A percentile compares a stretch with the other conserved stretches of the same genome.
Evolutionary conservation across 2,797 vertebrate species (phyloP).

Genomic region (Eospalax fontanierii): DNA sequence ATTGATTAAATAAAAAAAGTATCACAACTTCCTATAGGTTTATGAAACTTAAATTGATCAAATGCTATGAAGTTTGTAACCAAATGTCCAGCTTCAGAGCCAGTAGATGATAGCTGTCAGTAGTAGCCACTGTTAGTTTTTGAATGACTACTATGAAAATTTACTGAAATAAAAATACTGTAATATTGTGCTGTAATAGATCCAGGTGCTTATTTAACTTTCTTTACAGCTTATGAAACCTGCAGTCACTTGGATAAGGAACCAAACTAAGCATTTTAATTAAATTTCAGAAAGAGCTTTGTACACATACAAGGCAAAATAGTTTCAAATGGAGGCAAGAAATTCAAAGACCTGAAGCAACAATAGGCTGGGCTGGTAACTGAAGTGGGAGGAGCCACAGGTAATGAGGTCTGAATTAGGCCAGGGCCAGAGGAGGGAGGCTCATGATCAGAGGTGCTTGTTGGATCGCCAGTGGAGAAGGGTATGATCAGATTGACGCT

Average conservation of each 20-base stretch:
- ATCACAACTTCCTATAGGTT: not conserved
- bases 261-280: not conserved
- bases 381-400: not conserved
- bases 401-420: not conserved
- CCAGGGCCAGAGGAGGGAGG: not conserved
- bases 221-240: not conserved
- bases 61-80: not conserved
- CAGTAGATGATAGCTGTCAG: not conserved
- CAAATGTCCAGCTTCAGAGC: not conserved
- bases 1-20: not conserved
- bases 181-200: not conserved
- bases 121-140: not conserved
- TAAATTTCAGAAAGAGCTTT: not conserved
- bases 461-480: not conserved
- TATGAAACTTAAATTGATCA: slow-evolving; percentile 27
- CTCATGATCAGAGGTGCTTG: not conserved
- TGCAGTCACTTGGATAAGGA: not conserved
- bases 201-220: not conserved
- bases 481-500: not conserved
- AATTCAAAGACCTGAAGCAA: not conserved
- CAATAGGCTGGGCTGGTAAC: not conserved
- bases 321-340: not conserved
- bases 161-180: slow-evolving; percentile 24
- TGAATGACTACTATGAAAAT: slow-evolving; percentile 20
- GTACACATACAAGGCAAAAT: not conserved